phyloP scores from a whole-genome alignment of 2,113 vertebrate species.

The Lontra canadensis region DNA sequence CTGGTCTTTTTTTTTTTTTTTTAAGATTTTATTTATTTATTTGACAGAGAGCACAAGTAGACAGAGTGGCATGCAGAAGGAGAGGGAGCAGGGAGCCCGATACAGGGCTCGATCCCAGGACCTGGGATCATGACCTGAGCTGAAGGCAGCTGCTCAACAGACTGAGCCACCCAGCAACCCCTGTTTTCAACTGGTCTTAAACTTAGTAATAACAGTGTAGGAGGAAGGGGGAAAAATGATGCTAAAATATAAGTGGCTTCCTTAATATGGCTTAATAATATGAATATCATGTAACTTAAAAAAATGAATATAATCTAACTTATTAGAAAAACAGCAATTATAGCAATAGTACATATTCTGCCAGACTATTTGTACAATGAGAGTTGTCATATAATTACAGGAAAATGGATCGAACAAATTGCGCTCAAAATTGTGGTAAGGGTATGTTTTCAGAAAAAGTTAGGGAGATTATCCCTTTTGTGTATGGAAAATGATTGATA shows the following conservation, averaged over 20 bases:
- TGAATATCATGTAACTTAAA: not conserved
- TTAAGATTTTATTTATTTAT: too few relatives aligned
- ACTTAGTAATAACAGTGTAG: not conserved
- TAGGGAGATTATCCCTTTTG: not conserved
- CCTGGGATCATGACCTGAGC: too few relatives aligned
- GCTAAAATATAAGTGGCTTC: not conserved
- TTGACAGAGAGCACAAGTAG: too few relatives aligned
- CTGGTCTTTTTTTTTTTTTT: not conserved
- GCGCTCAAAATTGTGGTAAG: conserved; percentile 27
- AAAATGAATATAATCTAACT: not conserved
- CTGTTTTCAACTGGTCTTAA: not conserved
- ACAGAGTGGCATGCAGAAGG: too few relatives aligned
- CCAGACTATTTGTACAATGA: not conserved
- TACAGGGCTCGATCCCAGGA: too few relatives aligned
- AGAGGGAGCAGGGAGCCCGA: too few relatives aligned
- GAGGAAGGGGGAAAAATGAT: not conserved
- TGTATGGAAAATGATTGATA: not conserved
- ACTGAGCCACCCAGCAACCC: too few relatives aligned
- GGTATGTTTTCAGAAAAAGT: conserved; percentile 36
- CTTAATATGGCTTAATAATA: not conserved
- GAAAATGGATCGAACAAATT: not conserved
- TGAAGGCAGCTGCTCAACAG: too few relatives aligned
- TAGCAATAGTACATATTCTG: not conserved
- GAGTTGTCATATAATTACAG: not conserved
- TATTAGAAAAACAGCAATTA: conserved; percentile 12